These are phyloP conservation scores for Ernsta delagoae DNA, from an alignment of 2,888 invertebrate genomes.

Conservation along the genomic window DNA sequence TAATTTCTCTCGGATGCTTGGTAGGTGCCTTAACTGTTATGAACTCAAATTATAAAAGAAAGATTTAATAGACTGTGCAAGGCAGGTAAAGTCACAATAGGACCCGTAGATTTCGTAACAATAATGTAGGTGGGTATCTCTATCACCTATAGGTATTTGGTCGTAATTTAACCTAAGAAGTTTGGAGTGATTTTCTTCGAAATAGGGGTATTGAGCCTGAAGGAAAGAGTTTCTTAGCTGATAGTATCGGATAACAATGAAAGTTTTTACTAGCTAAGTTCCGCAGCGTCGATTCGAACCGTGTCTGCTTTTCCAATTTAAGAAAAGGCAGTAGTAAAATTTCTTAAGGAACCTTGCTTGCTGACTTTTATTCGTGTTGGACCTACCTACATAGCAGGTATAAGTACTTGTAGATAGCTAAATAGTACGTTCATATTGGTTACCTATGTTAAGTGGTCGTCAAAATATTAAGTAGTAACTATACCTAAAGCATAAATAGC, in stretches of 20 bases:
- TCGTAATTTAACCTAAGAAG: constrained; percentile 44
- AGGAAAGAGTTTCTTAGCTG: constrained; percentile 70
- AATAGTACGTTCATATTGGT: too few relatives aligned
- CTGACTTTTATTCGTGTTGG: constrained; percentile 16
- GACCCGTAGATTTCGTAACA: not conserved
- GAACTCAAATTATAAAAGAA: constrained; percentile 20
- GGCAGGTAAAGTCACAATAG: not conserved
- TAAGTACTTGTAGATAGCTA: too few relatives aligned
- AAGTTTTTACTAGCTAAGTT: constrained; percentile 81
- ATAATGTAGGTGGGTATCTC: constrained; percentile 3
- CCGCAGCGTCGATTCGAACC: constrained; percentile 64
- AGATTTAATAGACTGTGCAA: constrained; percentile 15
- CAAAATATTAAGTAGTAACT: too few relatives aligned
- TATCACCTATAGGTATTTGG: constrained; percentile 16
- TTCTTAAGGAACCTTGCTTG: constrained; percentile 45
- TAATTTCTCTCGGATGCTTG: constrained; percentile 34
- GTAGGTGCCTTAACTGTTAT: constrained; percentile 12
- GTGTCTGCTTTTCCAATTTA: constrained; percentile 77
- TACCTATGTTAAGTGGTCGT: too few relatives aligned
- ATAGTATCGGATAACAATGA: constrained; percentile 81
- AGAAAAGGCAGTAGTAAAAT: constrained; percentile 70
- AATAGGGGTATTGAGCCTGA: constrained; percentile 56
- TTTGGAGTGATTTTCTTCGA: constrained; percentile 54
- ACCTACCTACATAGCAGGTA: too few relatives aligned
- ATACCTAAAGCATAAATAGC: too few relatives aligned